Base-by-base conservation (phyloP, 2,888 invertebrate species). In the Myathropa florea region DNA sequence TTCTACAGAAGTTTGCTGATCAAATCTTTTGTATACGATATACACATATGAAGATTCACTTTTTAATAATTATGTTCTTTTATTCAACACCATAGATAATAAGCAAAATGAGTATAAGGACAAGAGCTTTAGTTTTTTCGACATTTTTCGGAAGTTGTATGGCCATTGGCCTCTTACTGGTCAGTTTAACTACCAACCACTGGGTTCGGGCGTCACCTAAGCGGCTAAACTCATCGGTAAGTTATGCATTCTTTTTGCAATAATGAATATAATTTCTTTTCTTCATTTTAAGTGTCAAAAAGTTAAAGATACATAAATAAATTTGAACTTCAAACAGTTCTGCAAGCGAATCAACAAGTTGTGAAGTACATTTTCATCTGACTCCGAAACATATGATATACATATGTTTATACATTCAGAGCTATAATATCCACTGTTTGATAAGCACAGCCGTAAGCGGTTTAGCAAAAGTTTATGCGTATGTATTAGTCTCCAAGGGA, bases 81-180 rank as follows among this genome's bases (percentile, higher is more conserved):
- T 33, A 55, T 80, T 72, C 72, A 89, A 90, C 33, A 33, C 10
- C 10, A 12, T 33, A 33, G 80, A 76, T 28, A 86, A 30, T 46
- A 36, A 78, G 30, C 88, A 89, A 88, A 83, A 95, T 95, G 95
- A 95, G 94, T 90, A 92, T 95, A 91, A 95, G 95, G 90, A 95
- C 95, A 89, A 93, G 96, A 89, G 95, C 95, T 73, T 94, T 96
- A 91, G 95, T 96, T 82, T 96, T 96, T 90, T 94, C 95, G 88
- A 96, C 97, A 83, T 96, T 96, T 91, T 95, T 96, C 89, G 94
- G 96, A 39, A 95, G 96, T 79, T 94, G 96, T 90, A 92, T 96
- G 72, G 95, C 95, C 65, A 95, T 96, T 84, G 96, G 95, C 23
- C 92, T 97, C 39, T 93, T 96, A 23, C 94, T 96, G 64, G 96